Evolutionary conservation across 2,113 vertebrate genomes (phyloP).

Genomic region (Clarias magur): DNA sequence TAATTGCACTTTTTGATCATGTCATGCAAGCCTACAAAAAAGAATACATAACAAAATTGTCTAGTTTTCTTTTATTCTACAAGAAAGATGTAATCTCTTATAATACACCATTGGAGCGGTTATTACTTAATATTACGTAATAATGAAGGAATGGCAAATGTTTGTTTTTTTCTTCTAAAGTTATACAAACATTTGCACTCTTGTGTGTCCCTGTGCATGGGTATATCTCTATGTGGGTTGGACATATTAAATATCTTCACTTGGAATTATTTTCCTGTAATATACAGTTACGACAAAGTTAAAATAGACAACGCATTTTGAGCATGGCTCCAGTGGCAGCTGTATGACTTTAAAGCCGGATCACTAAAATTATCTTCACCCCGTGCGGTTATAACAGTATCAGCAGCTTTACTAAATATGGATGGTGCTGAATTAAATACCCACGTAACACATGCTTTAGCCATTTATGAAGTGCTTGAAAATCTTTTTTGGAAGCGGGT

Average conservation of each 20-base stretch:
- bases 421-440: slow-evolving; percentile 55
- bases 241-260: slow-evolving; percentile 17
- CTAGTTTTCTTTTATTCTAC: neutral
- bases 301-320: slow-evolving; percentile 68
- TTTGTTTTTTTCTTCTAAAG: neutral
- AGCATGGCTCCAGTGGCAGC: slow-evolving; percentile 67
- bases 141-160: neutral
- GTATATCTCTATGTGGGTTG: slow-evolving; percentile 16
- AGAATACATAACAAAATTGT: neutral
- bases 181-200: neutral
- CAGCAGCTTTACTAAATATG: slow-evolving; percentile 68
- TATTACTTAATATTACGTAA: neutral
- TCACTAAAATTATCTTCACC: slow-evolving; percentile 68
- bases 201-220: neutral
- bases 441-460: slow-evolving; percentile 43
- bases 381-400: slow-evolving; percentile 48
- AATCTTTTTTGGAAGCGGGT: neutral
- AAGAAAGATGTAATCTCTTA: neutral
- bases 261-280: slow-evolving; percentile 42
- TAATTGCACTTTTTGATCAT: neutral
- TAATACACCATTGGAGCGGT: neutral
- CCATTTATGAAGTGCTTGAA: slow-evolving; percentile 22
- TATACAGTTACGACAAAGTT: slow-evolving; percentile 69
- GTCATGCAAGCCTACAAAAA: neutral
- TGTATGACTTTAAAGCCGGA: slow-evolving; percentile 64